Percentiles rank a stretch among this genome's conserved stretches.
These are phyloP conservation scores for Mormoops blainvillei DNA, from an alignment of 2,113 vertebrate species.

Conservation along the genomic window DNA sequence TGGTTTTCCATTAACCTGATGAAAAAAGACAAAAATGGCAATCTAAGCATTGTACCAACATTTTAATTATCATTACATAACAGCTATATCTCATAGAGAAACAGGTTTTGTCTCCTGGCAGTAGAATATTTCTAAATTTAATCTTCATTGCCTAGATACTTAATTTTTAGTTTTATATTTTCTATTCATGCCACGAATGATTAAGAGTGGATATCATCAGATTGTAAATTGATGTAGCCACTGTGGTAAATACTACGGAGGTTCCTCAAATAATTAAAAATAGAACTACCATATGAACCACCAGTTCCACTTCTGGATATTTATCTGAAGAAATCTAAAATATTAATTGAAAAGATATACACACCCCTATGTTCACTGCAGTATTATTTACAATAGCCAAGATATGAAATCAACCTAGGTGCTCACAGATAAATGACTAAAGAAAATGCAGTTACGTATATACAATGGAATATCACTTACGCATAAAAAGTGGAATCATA, in stretches of 20 bases:
- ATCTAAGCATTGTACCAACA: neutral
- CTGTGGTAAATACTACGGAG: neutral
- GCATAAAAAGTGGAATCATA: neutral
- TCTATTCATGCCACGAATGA: neutral
- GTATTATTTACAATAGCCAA: neutral
- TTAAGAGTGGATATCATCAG: neutral
- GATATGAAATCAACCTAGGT: neutral
- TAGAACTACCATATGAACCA: neutral
- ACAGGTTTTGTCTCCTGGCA: neutral
- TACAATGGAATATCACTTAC: neutral
- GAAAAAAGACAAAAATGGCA: neutral
- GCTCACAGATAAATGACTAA: neutral
- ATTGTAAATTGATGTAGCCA: neutral
- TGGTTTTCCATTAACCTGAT: neutral
- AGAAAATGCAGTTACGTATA: neutral
- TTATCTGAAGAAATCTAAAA: neutral
- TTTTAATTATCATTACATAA: conserved; percentile 19
- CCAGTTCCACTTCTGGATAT: neutral
- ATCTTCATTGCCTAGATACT: neutral
- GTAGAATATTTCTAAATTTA: neutral
- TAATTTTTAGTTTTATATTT: conserved; percentile 2
- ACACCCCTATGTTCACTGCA: neutral
- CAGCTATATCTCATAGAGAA: too few species aligned
- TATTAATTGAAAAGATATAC: neutral
- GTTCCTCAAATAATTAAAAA: neutral